Evolutionary conservation across 2,113 vertebrate species (phyloP), one percentile per base, ranked within the genome.

Genomic region (Caracal caracal): DNA sequence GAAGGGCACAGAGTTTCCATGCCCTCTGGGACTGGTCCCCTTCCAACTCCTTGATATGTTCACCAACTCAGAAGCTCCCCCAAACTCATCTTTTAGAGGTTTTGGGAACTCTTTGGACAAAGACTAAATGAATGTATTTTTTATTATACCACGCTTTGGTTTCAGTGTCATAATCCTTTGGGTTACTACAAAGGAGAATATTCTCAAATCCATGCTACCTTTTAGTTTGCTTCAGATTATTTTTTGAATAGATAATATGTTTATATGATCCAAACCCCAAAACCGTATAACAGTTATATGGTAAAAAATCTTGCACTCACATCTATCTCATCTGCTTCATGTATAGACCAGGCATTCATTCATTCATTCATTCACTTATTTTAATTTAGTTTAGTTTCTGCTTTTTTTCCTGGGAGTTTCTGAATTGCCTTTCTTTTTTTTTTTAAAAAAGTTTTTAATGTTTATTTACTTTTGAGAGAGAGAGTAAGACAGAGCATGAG

Each of bases 401-500:
- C 79, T 94, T 73, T 56, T 59, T 68, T 86, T 17, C 6, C 63
- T 90, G 28, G 22, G 22, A 71, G 43, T 90, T 90, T 79, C 86
- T 85, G n/a, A 85, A 95, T 79, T 79, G 63, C 63, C 28, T 95
- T 90, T 78, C 71, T 78, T 95, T 95, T 49, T 95, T 95, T 49
- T 80, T 43, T 1, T 2, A 43, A 53, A 53, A 53, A 17, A 22
- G 20, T 59, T 56, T 56, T 56, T 20, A 59, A 59, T 59, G 19
- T 59, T 59, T 56, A 56, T 56, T 56, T 59, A 59, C 2, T 59
- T 59, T 59, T 59, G 56, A 59, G 56, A 59, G 56, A 22, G 20
- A 59, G 56, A 59, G 56, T 9, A 20, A 59, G 56, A 24, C 56
- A 59, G 16, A 19, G 20, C 56, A 59, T 59, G 56, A 59, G 20